These are phyloP conservation scores for Epistrophe eligans DNA, from an alignment of 2,888 invertebrate genomes.

Conservation along the genomic window DNA sequence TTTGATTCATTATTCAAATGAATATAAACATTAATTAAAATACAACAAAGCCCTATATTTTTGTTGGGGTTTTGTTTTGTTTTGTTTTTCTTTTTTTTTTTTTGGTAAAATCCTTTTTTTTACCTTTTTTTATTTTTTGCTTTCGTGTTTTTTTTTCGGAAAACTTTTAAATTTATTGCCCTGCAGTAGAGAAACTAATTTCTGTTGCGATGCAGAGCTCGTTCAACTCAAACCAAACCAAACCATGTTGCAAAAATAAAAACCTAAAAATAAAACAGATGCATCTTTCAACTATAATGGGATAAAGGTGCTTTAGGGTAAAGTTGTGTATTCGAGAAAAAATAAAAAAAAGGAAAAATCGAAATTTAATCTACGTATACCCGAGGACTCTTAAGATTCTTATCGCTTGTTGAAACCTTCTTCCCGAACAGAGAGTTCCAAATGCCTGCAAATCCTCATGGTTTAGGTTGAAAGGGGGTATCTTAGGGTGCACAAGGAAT, in stretches of 20 bases:
- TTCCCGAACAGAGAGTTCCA: too few species aligned
- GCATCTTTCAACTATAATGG: neutral
- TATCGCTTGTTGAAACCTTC: too few species aligned
- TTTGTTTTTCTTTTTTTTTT: neutral
- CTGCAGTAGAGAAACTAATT: constrained; percentile 45
- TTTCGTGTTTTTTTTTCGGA: neutral
- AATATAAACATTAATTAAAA: constrained; percentile 60
- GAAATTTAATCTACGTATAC: too few species aligned
- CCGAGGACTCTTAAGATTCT: too few species aligned
- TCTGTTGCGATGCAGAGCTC: constrained; percentile 26
- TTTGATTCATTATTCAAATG: constrained; percentile 49
- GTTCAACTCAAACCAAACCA: constrained; percentile 40
- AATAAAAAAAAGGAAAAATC: neutral
- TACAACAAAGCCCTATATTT: constrained; percentile 22
- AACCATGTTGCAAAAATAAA: constrained; percentile 35
- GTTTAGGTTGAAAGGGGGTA: too few species aligned
- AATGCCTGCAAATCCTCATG: too few species aligned
- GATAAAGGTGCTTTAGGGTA: neutral
- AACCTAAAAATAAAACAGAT: constrained; percentile 35
- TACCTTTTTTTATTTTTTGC: neutral
- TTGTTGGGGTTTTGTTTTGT: neutral
- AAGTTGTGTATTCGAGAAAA: neutral
- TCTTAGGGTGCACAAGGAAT: too few species aligned
- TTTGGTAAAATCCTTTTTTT: neutral
- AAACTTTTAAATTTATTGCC: constrained; percentile 50